Conservation (phyloP, 2,888 invertebrate species). For the Phania funesta region DNA sequence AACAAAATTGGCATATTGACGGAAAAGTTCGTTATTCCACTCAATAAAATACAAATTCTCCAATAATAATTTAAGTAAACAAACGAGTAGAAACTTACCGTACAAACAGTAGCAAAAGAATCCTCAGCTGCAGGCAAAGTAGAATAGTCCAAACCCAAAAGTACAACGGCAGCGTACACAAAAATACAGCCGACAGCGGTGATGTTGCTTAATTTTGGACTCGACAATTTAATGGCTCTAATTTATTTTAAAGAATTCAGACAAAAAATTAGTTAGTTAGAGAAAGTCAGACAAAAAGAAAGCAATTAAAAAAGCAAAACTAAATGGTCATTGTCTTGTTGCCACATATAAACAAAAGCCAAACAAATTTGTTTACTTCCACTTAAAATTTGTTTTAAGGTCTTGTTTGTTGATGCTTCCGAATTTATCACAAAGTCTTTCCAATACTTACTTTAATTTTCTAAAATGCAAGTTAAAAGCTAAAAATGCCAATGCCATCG, state of each 20-base stretch:
- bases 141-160: slow-evolving; percentile 92
- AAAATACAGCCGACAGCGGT: slow-evolving; percentile 93
- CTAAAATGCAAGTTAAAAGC: slow-evolving; percentile 92
- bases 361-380: too few relatives aligned
- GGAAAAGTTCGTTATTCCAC: not conserved
- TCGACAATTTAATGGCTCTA: slow-evolving; percentile 95
- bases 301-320: slow-evolving; percentile 24
- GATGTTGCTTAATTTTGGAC: slow-evolving; percentile 95
- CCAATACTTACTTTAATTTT: slow-evolving; percentile 85
- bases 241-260: slow-evolving; percentile 43
- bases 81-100: slow-evolving; percentile 83
- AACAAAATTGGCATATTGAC: not conserved
- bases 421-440: not conserved
- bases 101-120: slow-evolving; percentile 91
- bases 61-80: not conserved
- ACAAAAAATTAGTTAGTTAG: too few relatives aligned
- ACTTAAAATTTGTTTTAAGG: too few relatives aligned
- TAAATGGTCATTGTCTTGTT: too few relatives aligned
- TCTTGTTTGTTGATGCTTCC: not conserved
- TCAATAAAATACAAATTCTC: slow-evolving; percentile 19
- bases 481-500: slow-evolving; percentile 87
- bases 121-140: slow-evolving; percentile 85
- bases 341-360: too few relatives aligned
- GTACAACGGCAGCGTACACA: slow-evolving; percentile 93
- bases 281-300: not conserved